Conservation (phyloP, 2,113 vertebrate species). For the Daubentonia madagascariensis region DNA sequence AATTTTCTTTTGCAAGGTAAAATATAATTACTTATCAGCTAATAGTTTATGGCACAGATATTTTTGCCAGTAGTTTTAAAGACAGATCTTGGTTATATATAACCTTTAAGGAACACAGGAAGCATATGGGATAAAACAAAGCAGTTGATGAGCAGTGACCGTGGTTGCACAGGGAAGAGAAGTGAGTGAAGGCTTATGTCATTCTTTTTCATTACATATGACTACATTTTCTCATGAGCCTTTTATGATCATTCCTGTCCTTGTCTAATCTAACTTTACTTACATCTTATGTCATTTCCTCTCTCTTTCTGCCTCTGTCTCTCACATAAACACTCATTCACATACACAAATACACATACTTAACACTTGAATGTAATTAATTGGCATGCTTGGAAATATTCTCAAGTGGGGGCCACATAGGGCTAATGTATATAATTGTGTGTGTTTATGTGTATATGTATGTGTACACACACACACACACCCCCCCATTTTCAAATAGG, state of each 20-base stretch:
- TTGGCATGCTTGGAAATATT: not conserved
- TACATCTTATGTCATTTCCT: not conserved
- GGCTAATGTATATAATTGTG: not conserved
- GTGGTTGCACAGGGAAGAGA: not conserved
- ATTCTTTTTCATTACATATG: not conserved
- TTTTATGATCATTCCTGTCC: not conserved
- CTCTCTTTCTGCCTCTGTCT: not conserved
- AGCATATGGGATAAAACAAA: not conserved
- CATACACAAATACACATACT: not conserved
- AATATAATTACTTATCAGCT: slow-evolving; percentile 11
- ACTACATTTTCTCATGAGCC: not conserved
- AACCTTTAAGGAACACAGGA: not conserved
- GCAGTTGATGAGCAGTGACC: not conserved
- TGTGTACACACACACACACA: not conserved
- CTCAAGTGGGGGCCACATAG: not conserved
- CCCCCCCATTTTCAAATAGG: not conserved
- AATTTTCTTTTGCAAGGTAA: slow-evolving; percentile 21
- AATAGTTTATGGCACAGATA: not conserved
- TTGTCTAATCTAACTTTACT: not conserved
- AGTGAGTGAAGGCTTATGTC: not conserved
- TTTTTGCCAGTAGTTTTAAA: slow-evolving; percentile 11
- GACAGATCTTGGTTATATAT: not conserved
- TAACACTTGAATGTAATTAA: not conserved
- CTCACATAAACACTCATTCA: not conserved
- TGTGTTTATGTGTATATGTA: not conserved